Conservation (phyloP, 2,888 invertebrate species). For the Phyto melanocephala region DNA sequence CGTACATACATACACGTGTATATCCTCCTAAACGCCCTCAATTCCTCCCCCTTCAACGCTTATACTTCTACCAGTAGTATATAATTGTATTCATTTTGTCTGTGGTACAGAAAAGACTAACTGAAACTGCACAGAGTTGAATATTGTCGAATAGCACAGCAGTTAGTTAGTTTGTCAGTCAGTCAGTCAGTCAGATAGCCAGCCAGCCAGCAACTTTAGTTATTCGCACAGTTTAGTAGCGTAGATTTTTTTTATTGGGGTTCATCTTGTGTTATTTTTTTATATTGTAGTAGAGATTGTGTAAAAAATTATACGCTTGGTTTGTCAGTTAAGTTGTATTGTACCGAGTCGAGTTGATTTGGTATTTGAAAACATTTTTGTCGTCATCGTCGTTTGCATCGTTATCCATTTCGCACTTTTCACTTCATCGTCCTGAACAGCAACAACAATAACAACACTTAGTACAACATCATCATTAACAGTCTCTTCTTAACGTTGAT, state of each 20-base stretch:
- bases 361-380: conserved; percentile 8
- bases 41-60: background rate
- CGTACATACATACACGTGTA: background rate
- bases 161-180: background rate
- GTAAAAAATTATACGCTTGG: conserved; percentile 63
- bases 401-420: conserved; percentile 59
- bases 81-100: background rate
- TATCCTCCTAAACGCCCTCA: conserved; percentile 8
- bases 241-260: conserved; percentile 19
- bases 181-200: no score
- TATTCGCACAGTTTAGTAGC: conserved; percentile 57
- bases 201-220: conserved; percentile 45
- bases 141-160: conserved; percentile 21
- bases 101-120: conserved; percentile 37
- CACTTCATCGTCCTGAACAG: conserved; percentile 49
- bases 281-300: conserved; percentile 46
- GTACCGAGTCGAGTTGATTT: conserved; percentile 35
- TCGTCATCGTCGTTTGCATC: conserved; percentile 33
- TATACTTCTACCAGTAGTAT: background rate
- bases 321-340: conserved; percentile 58
- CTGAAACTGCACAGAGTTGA: conserved; percentile 35
- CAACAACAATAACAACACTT: background rate
- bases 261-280: conserved; percentile 24
- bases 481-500: conserved; percentile 35
- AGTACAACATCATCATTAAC: conserved; percentile 30